These are phyloP conservation scores for Phania funesta DNA, from an alignment of 2,888 invertebrate species.

Conservation along the genomic window DNA sequence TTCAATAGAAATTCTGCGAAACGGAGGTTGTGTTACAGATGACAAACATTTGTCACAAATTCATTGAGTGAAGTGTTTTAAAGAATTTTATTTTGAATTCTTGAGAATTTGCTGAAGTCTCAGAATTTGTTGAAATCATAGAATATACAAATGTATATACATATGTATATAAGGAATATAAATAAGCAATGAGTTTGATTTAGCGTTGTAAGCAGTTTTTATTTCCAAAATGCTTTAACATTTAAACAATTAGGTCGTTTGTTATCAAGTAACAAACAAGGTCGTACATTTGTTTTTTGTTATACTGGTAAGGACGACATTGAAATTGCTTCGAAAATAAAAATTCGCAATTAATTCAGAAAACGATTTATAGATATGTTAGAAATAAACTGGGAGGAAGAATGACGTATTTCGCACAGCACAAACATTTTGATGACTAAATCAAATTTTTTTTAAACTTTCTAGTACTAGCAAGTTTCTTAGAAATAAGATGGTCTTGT, in stretches of 20 bases:
- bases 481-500: no score
- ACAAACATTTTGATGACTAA: no score
- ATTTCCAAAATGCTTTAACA: no score
- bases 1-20: constrained; percentile 39
- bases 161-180: no score
- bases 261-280: constrained; percentile 30
- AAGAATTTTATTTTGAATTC: not conserved
- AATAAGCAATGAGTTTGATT: not conserved
- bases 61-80: not conserved
- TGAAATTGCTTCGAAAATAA: no score
- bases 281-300: not conserved
- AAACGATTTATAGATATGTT: no score
- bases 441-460: no score
- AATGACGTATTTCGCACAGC: no score
- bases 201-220: not conserved
- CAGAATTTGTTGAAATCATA: not conserved
- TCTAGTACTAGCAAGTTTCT: no score
- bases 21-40: constrained; percentile 17
- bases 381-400: no score
- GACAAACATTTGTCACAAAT: constrained; percentile 15
- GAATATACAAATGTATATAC: not conserved
- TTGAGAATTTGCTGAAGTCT: constrained; percentile 34
- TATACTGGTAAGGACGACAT: no score
- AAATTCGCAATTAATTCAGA: no score
- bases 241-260: constrained; percentile 1